Percentiles rank a stretch among this genome's conserved stretches.
Evolutionary conservation across 2,888 invertebrate genomes (phyloP).

Genomic region (Tiliacea aurago): DNA sequence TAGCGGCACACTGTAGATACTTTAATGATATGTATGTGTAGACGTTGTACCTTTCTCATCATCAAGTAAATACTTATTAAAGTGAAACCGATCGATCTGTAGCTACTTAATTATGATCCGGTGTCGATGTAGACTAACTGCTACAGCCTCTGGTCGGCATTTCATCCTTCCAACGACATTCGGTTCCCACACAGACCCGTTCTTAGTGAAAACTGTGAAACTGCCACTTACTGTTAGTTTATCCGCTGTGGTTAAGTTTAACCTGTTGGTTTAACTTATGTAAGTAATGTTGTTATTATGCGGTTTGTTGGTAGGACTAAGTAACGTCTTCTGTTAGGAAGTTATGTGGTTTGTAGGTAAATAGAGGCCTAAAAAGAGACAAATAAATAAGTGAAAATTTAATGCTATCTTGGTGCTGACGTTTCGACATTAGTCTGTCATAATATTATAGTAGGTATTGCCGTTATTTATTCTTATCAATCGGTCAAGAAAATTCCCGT

Average conservation of each 20-base stretch:
- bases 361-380: neutral
- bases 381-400: neutral
- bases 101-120: conserved; percentile 45
- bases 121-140: conserved; percentile 46
- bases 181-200: conserved; percentile 65
- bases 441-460: neutral
- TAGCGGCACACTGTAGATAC: no score
- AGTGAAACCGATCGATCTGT: conserved; percentile 53
- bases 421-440: neutral
- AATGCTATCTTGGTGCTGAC: neutral
- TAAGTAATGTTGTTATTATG: conserved; percentile 51
- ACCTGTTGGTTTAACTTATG: conserved; percentile 45
- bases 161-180: conserved; percentile 55
- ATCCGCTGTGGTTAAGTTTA: conserved; percentile 49
- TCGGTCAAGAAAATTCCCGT: neutral
- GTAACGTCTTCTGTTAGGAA: conserved; percentile 1
- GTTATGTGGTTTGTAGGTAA: neutral
- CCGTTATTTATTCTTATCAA: neutral
- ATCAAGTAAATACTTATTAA: conserved; percentile 51
- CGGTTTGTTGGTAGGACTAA: conserved; percentile 27
- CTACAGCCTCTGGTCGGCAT: conserved; percentile 12
- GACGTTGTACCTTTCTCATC: conserved; percentile 12
- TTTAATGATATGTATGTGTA: no score
- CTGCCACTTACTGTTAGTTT: conserved; percentile 30
- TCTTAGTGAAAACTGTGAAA: conserved; percentile 64